phyloP scores from a whole-genome alignment of 2,797 vertebrate species.

The Rhinichthys osculus region DNA sequence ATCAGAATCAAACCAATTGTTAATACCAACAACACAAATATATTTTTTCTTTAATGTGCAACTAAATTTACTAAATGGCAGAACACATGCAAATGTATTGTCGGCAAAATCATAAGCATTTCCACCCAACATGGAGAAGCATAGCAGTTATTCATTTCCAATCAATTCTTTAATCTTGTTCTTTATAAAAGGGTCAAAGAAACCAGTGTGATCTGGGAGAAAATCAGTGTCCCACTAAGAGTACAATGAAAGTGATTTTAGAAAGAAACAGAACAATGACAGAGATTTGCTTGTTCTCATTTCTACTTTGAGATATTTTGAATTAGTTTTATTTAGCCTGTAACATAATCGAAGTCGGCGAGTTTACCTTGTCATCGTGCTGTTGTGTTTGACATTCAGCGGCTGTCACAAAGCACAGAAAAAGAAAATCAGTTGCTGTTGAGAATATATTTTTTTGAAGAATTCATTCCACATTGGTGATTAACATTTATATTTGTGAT shows the following conservation, averaged over 20 bases:
- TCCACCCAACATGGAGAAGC: background rate
- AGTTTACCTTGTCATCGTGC: conserved; percentile 1
- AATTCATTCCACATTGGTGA: no score
- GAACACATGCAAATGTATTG: background rate
- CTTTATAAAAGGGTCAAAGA: background rate
- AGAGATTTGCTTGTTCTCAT: background rate
- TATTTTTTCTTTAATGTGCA: background rate
- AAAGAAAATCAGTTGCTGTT: background rate
- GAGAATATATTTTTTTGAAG: background rate
- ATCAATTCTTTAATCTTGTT: background rate
- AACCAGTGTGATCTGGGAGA: background rate
- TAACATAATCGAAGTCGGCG: background rate
- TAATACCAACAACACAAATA: background rate
- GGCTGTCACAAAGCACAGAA: background rate
- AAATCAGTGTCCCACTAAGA: background rate
- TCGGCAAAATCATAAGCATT: background rate
- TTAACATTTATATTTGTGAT: no score
- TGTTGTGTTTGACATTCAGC: conserved; percentile 3
- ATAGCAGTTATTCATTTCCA: background rate
- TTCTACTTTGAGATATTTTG: background rate
- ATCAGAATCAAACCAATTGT: background rate
- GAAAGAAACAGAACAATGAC: background rate
- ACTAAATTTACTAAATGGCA: background rate
- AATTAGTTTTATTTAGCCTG: background rate
- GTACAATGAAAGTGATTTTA: background rate